phyloP scores from a whole-genome alignment of 2,888 invertebrate genomes.

The Nomada goodeniana region DNA sequence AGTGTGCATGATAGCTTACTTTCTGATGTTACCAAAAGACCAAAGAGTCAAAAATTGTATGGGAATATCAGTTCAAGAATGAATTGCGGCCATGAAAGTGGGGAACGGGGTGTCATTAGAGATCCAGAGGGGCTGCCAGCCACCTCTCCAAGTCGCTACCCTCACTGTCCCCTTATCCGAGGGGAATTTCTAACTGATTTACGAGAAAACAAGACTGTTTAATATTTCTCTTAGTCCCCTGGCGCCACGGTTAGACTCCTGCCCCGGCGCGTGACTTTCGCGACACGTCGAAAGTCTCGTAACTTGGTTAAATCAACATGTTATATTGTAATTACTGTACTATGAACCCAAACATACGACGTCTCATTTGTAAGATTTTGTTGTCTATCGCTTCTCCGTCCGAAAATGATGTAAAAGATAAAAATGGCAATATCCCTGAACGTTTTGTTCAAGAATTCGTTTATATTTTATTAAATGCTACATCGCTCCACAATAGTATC shows the following conservation, averaged over 20 bases:
- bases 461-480: conserved; percentile 44
- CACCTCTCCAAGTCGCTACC: conserved; percentile 76
- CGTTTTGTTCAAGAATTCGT: conserved; percentile 1
- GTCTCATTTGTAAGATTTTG: neutral
- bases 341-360: neutral
- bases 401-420: too few species aligned
- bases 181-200: conserved; percentile 83
- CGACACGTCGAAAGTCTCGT: conserved; percentile 45
- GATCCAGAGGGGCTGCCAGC: conserved; percentile 74
- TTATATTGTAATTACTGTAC: neutral
- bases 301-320: conserved; percentile 54
- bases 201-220: conserved; percentile 84
- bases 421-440: too few species aligned
- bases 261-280: conserved; percentile 68
- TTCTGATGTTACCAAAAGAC: neutral
- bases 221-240: conserved; percentile 81
- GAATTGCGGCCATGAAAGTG: conserved; percentile 68
- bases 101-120: conserved; percentile 77
- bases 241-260: conserved; percentile 79
- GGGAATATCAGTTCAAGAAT: conserved; percentile 69
- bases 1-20: neutral
- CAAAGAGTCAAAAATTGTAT: conserved; percentile 59
- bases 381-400: neutral
- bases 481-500: conserved; percentile 68
- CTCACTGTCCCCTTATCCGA: conserved; percentile 74